Conservation (phyloP, 2,797 vertebrate genomes). For the Chrysolophus pictus region DNA sequence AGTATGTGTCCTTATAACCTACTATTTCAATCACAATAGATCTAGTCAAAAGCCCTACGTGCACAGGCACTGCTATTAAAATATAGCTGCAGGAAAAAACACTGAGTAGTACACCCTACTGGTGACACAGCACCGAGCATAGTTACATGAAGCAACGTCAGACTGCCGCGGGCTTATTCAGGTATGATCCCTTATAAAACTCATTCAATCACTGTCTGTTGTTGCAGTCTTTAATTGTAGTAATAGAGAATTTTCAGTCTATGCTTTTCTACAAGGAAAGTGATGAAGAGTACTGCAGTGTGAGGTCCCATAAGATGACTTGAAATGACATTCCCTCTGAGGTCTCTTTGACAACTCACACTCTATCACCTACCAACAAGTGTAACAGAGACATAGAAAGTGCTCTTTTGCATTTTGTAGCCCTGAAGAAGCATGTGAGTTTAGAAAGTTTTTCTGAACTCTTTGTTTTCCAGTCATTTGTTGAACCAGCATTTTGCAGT, state of each 20-base stretch:
- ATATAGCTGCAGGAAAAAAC: neutral
- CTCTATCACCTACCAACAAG: neutral
- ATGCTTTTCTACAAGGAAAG: neutral
- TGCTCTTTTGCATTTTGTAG: neutral
- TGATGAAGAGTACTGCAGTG: neutral
- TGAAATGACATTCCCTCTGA: neutral
- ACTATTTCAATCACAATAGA: neutral
- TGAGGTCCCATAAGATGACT: neutral
- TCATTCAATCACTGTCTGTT: neutral
- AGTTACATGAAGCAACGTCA: neutral
- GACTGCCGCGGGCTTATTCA: neutral
- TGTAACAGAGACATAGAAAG: fast-evolving
- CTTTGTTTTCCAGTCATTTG: neutral
- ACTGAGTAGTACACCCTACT: neutral
- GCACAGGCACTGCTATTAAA: neutral
- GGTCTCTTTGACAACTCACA: neutral
- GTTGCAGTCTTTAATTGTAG: neutral
- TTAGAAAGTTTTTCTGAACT: neutral
- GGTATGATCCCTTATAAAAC: neutral
- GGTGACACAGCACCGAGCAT: neutral
- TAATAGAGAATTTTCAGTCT: neutral
- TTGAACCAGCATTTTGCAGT: neutral
- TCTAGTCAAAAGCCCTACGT: neutral
- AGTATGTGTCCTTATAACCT: neutral
- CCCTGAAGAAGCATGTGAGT: neutral